Evolutionary conservation across 2,113 vertebrate genomes (phyloP).

Genomic region (Nothocercus julius): DNA sequence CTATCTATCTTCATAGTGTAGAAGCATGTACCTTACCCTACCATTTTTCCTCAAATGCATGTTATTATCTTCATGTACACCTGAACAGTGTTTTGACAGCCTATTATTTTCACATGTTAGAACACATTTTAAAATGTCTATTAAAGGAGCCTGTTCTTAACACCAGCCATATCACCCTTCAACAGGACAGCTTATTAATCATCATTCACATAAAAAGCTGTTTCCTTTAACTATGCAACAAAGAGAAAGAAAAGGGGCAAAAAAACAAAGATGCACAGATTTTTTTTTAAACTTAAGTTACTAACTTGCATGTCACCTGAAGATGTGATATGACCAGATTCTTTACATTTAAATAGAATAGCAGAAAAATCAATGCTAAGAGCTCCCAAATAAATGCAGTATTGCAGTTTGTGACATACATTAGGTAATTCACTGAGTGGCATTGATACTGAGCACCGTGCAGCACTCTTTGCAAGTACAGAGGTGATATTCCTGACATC

Average conservation of each 20-base stretch:
- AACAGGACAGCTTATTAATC: constrained; percentile 63
- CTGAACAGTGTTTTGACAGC: constrained; percentile 60
- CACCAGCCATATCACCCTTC: constrained; percentile 47
- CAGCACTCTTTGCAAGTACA: not conserved
- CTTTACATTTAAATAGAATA: constrained; percentile 21
- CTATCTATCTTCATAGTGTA: constrained; percentile 53
- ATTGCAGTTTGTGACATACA: not conserved
- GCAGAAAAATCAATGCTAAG: not conserved
- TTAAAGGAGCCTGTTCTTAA: constrained; percentile 52
- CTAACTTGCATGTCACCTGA: not conserved
- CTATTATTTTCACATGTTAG: constrained; percentile 72
- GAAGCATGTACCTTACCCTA: constrained; percentile 37
- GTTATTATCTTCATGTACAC: constrained; percentile 59
- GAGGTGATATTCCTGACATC: not conserved
- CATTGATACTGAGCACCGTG: not conserved
- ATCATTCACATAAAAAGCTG: constrained; percentile 62
- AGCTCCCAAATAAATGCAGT: not conserved
- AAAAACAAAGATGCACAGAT: not conserved
- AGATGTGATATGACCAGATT: not conserved
- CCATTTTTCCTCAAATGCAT: constrained; percentile 46
- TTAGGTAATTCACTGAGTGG: not conserved
- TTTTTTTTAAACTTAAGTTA: constrained; percentile 12
- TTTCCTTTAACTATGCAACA: constrained; percentile 56
- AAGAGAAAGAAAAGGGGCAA: constrained; percentile 8
- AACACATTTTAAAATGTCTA: constrained; percentile 66